These are phyloP conservation scores for Coryphaenoides rupestris DNA, from an alignment of 2,113 vertebrate species.

Conservation along the genomic window DNA sequence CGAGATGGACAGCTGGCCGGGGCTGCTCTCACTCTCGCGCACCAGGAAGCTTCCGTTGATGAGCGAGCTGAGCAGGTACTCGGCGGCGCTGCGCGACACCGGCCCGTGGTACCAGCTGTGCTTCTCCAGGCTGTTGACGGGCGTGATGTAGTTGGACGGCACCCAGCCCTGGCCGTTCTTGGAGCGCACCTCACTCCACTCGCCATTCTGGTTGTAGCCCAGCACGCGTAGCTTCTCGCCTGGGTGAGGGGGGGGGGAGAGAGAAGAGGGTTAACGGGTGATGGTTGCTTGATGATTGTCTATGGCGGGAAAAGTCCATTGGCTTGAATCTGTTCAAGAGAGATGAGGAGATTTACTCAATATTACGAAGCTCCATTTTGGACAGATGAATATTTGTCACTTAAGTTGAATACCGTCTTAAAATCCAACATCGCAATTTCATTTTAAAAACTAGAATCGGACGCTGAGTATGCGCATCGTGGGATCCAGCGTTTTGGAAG, in stretches of 20 bases:
- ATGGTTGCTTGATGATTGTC: too few species aligned
- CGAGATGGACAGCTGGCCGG: constrained; percentile 95
- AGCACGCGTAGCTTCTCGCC: constrained; percentile 96
- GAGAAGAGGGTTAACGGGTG: neutral
- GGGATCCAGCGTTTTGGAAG: too few species aligned
- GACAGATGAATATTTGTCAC: too few species aligned
- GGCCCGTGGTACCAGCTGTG: constrained; percentile 99
- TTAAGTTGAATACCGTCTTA: too few species aligned
- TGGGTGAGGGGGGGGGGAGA: constrained; percentile 40
- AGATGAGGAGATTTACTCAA: too few species aligned
- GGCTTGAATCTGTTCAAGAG: too few species aligned
- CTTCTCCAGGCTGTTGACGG: constrained; percentile 97
- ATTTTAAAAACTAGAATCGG: too few species aligned
- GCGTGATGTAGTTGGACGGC: constrained; percentile 98
- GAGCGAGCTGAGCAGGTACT: constrained; percentile 94
- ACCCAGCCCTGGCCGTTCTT: constrained; percentile 99
- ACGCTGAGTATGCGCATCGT: too few species aligned
- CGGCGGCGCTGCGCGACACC: constrained; percentile 92
- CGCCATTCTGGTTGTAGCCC: constrained; percentile 98
- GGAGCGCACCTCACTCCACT: constrained; percentile 97
- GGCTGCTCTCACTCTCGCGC: constrained; percentile 97
- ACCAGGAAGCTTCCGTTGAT: constrained; percentile 98
- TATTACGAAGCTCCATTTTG: too few species aligned
- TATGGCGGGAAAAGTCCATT: too few species aligned
- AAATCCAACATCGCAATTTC: too few species aligned